These are phyloP conservation scores for Carduelis carduelis DNA, from an alignment of 2,797 vertebrate species.

Conservation along the genomic window DNA sequence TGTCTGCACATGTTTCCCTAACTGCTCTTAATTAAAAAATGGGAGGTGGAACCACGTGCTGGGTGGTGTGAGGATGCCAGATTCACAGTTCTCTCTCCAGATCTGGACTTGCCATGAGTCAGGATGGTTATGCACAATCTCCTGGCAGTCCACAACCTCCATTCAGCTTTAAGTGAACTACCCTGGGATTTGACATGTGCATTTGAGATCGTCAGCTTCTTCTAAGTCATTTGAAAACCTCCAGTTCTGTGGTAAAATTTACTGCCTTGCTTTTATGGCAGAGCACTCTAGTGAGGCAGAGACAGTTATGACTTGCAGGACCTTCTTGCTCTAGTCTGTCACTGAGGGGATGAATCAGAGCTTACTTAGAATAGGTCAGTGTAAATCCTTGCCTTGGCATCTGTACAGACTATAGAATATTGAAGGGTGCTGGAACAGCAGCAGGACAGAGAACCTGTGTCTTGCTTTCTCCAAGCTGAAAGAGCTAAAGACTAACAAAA, in stretches of 20 bases:
- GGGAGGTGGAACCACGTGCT: not conserved
- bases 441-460: not conserved
- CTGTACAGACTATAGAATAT: not conserved
- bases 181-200: not conserved
- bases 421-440: not conserved
- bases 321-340: not conserved
- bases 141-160: not conserved
- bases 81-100: not conserved
- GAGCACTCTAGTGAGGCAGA: not conserved
- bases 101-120: not conserved
- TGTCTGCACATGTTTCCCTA: fast-evolving
- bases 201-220: not conserved
- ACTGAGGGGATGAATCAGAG: not conserved
- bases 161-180: not conserved
- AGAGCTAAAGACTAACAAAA: not conserved
- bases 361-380: not conserved
- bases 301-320: not conserved
- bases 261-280: not conserved
- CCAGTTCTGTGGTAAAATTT: not conserved
- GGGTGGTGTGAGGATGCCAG: not conserved
- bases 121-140: not conserved
- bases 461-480: not conserved
- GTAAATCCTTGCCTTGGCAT: not conserved
- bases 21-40: not conserved
- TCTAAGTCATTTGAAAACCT: not conserved